Conservation (phyloP, 2,113 vertebrate genomes). For the Dipodomys stephensi region DNA sequence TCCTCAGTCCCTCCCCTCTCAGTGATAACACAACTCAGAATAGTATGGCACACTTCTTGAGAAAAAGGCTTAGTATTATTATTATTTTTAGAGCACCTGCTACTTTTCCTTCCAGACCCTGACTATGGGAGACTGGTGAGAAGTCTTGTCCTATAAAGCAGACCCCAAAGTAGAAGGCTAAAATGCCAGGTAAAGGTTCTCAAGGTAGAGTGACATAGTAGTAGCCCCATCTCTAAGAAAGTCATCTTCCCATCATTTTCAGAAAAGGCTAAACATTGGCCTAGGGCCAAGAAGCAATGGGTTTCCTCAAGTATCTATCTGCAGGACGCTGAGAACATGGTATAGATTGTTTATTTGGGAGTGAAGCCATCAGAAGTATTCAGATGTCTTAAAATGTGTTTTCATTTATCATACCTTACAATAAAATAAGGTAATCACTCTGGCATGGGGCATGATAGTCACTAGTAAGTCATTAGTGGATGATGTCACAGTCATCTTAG, state of each 20-base stretch:
- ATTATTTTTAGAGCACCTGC: background rate
- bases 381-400: constrained; percentile 8
- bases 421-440: constrained; percentile 24
- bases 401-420: background rate
- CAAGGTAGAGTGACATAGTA: background rate
- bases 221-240: background rate
- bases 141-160: background rate
- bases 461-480: background rate
- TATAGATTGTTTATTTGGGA: background rate
- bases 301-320: background rate
- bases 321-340: background rate
- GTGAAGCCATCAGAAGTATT: background rate
- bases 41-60: background rate
- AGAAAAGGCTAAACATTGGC: background rate
- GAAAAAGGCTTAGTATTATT: background rate
- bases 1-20: background rate
- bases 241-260: background rate
- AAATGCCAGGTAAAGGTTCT: background rate
- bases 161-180: background rate
- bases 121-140: background rate
- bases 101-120: background rate
- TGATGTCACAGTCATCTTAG: background rate
- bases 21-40: background rate
- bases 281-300: background rate
- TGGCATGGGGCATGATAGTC: background rate